These are phyloP conservation scores for Platichthys stellatus DNA, from an alignment of 2,113 vertebrate genomes.

Conservation along the genomic window DNA sequence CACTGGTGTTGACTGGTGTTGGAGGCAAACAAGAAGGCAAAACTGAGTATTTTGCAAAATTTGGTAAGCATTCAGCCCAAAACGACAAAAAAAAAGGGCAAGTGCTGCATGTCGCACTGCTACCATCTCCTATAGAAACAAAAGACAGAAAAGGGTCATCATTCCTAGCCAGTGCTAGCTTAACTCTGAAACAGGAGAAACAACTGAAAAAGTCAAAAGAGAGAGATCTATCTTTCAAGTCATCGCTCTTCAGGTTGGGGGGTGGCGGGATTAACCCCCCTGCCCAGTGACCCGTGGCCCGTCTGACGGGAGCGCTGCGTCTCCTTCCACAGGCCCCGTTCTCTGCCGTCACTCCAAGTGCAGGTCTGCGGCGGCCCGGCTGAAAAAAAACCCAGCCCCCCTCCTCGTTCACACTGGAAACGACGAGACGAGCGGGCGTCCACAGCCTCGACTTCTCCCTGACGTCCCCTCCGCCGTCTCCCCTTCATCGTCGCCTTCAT, in stretches of 20 bases:
- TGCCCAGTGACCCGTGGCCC: slow-evolving; percentile 1
- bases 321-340: slow-evolving; percentile 13
- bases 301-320: slow-evolving; percentile 4
- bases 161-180: slow-evolving; percentile 5
- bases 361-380: slow-evolving; percentile 26
- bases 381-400: slow-evolving; percentile 1
- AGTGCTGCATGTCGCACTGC: slow-evolving; percentile 7
- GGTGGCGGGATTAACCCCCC: slow-evolving; percentile 14
- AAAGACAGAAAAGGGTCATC: slow-evolving; percentile 2
- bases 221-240: slow-evolving; percentile 64
- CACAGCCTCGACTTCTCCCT: slow-evolving; percentile 3
- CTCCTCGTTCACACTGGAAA: slow-evolving; percentile 14
- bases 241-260: slow-evolving; percentile 31
- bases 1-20: neutral
- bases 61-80: slow-evolving; percentile 2
- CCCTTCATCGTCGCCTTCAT: slow-evolving; percentile 1
- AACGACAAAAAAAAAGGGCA: slow-evolving; percentile 1
- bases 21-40: slow-evolving; percentile 8
- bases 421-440: slow-evolving; percentile 22
- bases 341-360: slow-evolving; percentile 30
- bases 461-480: neutral
- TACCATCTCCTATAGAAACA: slow-evolving; percentile 1
- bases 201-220: slow-evolving; percentile 43
- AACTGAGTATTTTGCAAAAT: slow-evolving; percentile 15
- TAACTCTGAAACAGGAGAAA: slow-evolving; percentile 30